Evolutionary conservation across 1,140 invertebrate species (phyloP).

Genomic region (Drosophila tropicalis): DNA sequence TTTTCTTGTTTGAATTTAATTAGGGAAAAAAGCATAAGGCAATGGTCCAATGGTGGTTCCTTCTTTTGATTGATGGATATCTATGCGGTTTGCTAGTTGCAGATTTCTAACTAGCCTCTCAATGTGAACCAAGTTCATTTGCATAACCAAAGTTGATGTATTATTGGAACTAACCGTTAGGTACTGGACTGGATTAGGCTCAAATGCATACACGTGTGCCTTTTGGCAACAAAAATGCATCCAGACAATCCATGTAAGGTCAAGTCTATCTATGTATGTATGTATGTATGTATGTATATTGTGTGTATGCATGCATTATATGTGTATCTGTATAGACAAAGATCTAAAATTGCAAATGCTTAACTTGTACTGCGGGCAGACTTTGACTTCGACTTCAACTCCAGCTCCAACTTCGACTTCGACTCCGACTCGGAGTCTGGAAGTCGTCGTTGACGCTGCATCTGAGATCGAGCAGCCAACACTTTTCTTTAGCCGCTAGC

Average conservation of each 20-base stretch:
- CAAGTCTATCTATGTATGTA: conserved; percentile 37
- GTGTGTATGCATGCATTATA: conserved; percentile 31
- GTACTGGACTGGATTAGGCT: conserved; percentile 13
- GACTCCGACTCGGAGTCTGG: not conserved
- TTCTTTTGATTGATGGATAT: not conserved
- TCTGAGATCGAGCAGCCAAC: conserved; percentile 61
- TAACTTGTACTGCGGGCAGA: conserved; percentile 15
- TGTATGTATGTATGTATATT: conserved; percentile 17
- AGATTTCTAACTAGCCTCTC: not conserved
- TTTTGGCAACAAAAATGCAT: conserved; percentile 14
- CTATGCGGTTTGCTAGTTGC: not conserved
- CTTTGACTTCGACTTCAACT: not conserved
- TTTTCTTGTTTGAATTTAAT: not conserved
- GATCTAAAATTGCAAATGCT: conserved; percentile 55
- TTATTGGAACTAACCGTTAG: conserved; percentile 16
- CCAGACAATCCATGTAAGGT: conserved; percentile 38
- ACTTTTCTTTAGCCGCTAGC: conserved; percentile 65
- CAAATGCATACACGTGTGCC: conserved; percentile 3
- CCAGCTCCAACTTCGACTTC: not conserved
- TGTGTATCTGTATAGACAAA: conserved; percentile 49
- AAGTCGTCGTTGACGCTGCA: conserved; percentile 41
- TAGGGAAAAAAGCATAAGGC: not conserved
- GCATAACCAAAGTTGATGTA: conserved; percentile 8
- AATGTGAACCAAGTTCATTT: conserved; percentile 4
- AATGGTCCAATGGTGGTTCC: not conserved